Percentiles rank a stretch among this genome's conserved stretches.
Conservation (phyloP, 2,113 vertebrate species). For the Stigmatopora argus region DNA sequence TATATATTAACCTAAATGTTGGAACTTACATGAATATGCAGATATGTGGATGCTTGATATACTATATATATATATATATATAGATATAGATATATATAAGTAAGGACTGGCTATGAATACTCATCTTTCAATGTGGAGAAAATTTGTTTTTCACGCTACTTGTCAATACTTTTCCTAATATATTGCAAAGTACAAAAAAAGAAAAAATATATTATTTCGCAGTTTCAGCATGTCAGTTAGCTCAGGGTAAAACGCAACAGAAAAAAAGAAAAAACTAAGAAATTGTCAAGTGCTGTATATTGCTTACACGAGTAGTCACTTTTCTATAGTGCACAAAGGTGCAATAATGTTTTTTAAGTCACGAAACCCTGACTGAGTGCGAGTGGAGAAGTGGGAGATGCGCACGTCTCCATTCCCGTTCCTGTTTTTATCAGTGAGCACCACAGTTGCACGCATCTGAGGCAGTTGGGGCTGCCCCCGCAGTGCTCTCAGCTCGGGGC, state of each 20-base stretch:
- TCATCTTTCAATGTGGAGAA: too few species aligned
- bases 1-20: background rate
- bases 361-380: slow-evolving; percentile 42
- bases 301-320: slow-evolving; percentile 45
- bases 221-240: slow-evolving; percentile 32
- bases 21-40: background rate
- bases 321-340: slow-evolving; percentile 36
- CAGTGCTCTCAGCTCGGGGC: slow-evolving; percentile 29
- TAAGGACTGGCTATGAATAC: too few species aligned
- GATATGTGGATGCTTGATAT: too few species aligned
- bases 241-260: slow-evolving; percentile 27
- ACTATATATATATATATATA: too few species aligned
- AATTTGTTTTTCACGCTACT: too few species aligned
- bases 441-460: slow-evolving; percentile 45
- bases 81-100: too few species aligned
- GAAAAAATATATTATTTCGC: too few species aligned
- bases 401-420: slow-evolving; percentile 32
- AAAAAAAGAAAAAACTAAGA: slow-evolving; percentile 13
- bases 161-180: background rate
- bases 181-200: background rate
- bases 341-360: slow-evolving; percentile 44
- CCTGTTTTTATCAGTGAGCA: slow-evolving; percentile 44
- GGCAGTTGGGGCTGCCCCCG: slow-evolving; percentile 37
- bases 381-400: slow-evolving; percentile 38
- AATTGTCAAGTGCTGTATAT: slow-evolving; percentile 3